Base-by-base conservation (phyloP, 2,888 invertebrate genomes). In the Ophion obscuratus region DNA sequence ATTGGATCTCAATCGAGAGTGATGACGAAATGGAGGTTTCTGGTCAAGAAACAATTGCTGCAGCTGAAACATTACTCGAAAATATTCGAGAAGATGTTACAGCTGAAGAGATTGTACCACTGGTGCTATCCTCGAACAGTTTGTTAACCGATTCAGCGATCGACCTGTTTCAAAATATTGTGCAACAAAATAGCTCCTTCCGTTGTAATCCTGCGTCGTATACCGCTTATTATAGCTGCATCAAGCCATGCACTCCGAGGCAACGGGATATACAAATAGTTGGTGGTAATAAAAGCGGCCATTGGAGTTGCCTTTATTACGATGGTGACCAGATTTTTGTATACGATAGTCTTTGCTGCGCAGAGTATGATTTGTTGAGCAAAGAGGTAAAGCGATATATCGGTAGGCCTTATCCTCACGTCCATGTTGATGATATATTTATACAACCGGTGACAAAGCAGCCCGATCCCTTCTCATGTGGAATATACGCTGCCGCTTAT, bases 401-500 rank as follows among this genome's bases (percentile, higher is more conserved):
- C 36, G 14, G 6, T 0, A 61, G 31, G 17, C 71, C 75, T 2
- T 84, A 84, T 75, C 84, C 86, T 57, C 59, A 57, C 10, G 14
- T 83, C 9, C 2, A 14, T n/a, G 24, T n/a, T 47, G 53, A 47
- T 0, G 36, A 86, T 31, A 27, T 86, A 17, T 11, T 73, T 36
- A 11, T 47, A 40, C 20, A 62, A 53, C 40, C 59, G 7, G 74
- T 81, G 2, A 73, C 67, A 5, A 44, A 44, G 24, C 86, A 86
- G 62, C 77, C 83, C 4, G 86, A 86, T 78, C 5, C 11, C 5
- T 61, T 77, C 17, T 77, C 71, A 64, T 85, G 87, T 36, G 84
- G 84, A 14, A 77, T 83, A 14, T 83, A 87, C 17, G 73, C 84
- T 59, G 78, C 75, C n/a, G 82, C 82, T 36, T 73, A 61, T 61